Conservation (phyloP, 2,888 invertebrate species). For the Eurytoma californica region DNA sequence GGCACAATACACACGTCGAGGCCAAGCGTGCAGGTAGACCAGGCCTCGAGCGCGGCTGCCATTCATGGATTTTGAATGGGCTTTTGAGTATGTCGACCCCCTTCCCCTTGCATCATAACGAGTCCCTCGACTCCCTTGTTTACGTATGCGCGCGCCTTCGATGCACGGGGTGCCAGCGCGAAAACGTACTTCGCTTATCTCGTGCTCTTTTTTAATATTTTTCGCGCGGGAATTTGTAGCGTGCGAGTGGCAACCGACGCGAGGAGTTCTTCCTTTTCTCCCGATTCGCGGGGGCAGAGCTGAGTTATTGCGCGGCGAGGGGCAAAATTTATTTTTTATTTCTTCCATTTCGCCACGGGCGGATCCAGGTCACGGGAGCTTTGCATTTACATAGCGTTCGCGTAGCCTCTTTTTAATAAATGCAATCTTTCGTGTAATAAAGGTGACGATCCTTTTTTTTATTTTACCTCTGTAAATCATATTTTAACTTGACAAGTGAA, state of each 20-base stretch:
- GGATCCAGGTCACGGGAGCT: constrained; percentile 26
- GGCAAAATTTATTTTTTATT: constrained; percentile 17
- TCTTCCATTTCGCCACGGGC: not conserved
- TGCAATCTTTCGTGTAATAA: constrained; percentile 7
- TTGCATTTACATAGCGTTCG: constrained; percentile 14
- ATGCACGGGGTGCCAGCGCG: not conserved
- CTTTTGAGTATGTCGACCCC: constrained; percentile 48
- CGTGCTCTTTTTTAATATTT: constrained; percentile 32
- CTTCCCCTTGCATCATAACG: constrained; percentile 1
- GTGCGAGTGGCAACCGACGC: not conserved
- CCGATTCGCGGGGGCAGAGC: not conserved
- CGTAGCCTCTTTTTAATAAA: constrained; percentile 22
- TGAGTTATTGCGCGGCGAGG: constrained; percentile 41
- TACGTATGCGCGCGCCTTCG: constrained; percentile 19
- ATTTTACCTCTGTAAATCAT: too few relatives aligned
- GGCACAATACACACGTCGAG: constrained; percentile 7
- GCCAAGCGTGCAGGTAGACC: constrained; percentile 2
- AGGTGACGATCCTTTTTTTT: not conserved
- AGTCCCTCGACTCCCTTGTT: not conserved
- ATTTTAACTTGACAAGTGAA: too few relatives aligned
- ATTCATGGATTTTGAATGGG: constrained; percentile 54
- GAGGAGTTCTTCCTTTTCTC: not conserved
- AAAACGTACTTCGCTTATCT: constrained; percentile 6
- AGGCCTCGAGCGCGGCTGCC: constrained; percentile 19
- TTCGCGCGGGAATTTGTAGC: constrained; percentile 11